Evolutionary conservation across 2,888 invertebrate species (phyloP).

Genomic region (Auanema sp.): DNA sequence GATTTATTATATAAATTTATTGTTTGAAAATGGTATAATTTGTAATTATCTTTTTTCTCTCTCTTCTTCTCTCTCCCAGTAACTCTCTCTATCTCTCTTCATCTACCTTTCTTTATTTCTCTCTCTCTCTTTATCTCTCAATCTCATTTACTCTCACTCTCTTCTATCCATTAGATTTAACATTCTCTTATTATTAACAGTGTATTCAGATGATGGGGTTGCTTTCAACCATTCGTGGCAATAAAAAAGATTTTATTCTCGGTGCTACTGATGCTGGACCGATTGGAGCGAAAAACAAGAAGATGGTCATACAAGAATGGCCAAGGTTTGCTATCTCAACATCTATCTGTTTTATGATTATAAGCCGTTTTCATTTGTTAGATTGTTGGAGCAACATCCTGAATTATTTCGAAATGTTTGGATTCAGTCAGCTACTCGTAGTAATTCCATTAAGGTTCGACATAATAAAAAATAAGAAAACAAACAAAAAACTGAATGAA

Average conservation of each 20-base stretch:
- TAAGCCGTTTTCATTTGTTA: slow-evolving; percentile 9
- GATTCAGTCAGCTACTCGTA: slow-evolving; percentile 43
- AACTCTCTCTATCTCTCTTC: no score
- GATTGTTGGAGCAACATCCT: slow-evolving; percentile 38
- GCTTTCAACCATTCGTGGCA: slow-evolving; percentile 46
- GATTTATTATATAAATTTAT: background rate
- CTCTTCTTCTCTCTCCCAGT: background rate
- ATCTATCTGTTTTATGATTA: background rate
- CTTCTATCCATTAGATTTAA: background rate
- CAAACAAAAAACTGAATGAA: background rate
- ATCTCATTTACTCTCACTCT: no score
- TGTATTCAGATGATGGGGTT: slow-evolving; percentile 43
- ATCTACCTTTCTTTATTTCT: no score
- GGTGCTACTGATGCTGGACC: slow-evolving; percentile 40
- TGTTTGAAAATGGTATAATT: background rate
- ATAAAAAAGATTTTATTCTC: slow-evolving; percentile 34
- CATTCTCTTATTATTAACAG: no score
- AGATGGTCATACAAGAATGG: slow-evolving; percentile 45
- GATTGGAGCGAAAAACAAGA: slow-evolving; percentile 39
- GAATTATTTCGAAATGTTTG: slow-evolving; percentile 46
- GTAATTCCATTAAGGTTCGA: slow-evolving; percentile 44
- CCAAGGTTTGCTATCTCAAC: slow-evolving; percentile 23
- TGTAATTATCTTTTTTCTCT: background rate
- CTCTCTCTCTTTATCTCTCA: background rate
- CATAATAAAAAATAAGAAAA: no score